A percentile compares a stretch with the other conserved stretches of the same genome.
Evolutionary conservation across 2,113 vertebrate species (phyloP).

Genomic region (Octodon degus): DNA sequence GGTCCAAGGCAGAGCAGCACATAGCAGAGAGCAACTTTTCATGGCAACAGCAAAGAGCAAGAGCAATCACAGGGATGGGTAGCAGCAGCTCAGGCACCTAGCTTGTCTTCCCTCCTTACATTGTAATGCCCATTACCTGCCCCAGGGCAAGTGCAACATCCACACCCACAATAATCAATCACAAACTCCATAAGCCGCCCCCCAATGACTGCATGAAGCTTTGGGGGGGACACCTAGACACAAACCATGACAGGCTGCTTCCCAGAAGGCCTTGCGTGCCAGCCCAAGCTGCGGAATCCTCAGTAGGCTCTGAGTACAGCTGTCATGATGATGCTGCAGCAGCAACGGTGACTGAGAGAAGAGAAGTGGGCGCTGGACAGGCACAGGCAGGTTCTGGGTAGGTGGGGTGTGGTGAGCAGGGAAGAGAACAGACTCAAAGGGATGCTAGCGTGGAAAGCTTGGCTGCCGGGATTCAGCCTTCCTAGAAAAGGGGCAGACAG

Average conservation of each 20-base stretch:
- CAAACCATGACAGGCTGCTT: not conserved
- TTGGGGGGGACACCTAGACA: too few relatives aligned
- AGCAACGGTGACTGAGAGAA: not conserved
- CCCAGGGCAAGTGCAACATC: too few relatives aligned
- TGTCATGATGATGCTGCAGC: fast-evolving
- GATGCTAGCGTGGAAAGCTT: not conserved
- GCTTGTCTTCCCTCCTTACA: too few relatives aligned
- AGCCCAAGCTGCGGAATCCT: not conserved
- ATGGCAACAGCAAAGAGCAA: too few relatives aligned
- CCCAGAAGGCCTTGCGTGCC: not conserved
- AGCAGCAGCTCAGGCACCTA: too few relatives aligned
- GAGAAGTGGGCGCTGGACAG: not conserved
- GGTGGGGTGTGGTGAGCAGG: not conserved
- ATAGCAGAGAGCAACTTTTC: too few relatives aligned
- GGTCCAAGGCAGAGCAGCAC: too few relatives aligned
- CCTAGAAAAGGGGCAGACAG: not conserved
- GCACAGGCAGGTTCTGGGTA: not conserved
- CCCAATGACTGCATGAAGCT: too few relatives aligned
- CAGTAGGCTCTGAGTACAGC: not conserved
- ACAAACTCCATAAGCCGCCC: too few relatives aligned
- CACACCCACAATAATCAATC: too few relatives aligned
- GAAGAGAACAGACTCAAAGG: not conserved
- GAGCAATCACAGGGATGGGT: too few relatives aligned
- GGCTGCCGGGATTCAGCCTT: not conserved
- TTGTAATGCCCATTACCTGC: too few relatives aligned